phyloP scores from a whole-genome alignment of 53 echinoderm and acorn worm species.

The Pentamera pediparva region DNA sequence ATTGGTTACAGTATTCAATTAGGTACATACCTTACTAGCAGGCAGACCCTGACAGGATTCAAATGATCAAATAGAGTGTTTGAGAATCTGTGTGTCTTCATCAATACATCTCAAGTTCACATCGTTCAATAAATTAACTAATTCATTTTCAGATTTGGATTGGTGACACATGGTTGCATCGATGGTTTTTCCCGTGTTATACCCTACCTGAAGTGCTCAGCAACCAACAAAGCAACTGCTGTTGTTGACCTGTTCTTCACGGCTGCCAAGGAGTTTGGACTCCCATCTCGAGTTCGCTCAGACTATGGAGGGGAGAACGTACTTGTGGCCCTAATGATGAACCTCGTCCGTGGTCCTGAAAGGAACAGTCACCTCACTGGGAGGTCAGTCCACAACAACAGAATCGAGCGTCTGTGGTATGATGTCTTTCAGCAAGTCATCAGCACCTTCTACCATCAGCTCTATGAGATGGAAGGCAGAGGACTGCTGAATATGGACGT shows the following conservation, averaged over 20 bases:
- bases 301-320: slow-evolving; percentile 60
- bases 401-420: slow-evolving; percentile 56
- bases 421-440: slow-evolving; percentile 18
- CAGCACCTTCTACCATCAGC: neutral
- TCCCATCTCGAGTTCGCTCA: slow-evolving; percentile 55
- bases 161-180: slow-evolving; percentile 60
- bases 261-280: slow-evolving; percentile 39
- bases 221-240: slow-evolving; percentile 42
- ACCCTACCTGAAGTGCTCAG: slow-evolving; percentile 42
- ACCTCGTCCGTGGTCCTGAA: slow-evolving; percentile 35
- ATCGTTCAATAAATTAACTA: too few species aligned
- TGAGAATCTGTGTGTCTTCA: too few species aligned
- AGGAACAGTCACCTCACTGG: slow-evolving; percentile 51
- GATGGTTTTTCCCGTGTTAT: slow-evolving; percentile 58
- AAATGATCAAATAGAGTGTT: too few species aligned
- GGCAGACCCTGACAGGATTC: too few species aligned
- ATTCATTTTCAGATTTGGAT: slow-evolving; percentile 45
- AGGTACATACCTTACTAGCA: too few species aligned
- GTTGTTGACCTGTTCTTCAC: neutral
- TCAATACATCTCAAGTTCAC: too few species aligned
- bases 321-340: slow-evolving; percentile 40
- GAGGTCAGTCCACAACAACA: slow-evolving; percentile 45
- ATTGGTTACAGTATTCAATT: too few species aligned
- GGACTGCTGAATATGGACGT: neutral
- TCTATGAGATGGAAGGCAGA: neutral